A percentile compares a stretch with the other conserved stretches of the same genome.
phyloP scores from a whole-genome alignment of 2,888 invertebrate species.

The Phytoseiulus persimilis region DNA sequence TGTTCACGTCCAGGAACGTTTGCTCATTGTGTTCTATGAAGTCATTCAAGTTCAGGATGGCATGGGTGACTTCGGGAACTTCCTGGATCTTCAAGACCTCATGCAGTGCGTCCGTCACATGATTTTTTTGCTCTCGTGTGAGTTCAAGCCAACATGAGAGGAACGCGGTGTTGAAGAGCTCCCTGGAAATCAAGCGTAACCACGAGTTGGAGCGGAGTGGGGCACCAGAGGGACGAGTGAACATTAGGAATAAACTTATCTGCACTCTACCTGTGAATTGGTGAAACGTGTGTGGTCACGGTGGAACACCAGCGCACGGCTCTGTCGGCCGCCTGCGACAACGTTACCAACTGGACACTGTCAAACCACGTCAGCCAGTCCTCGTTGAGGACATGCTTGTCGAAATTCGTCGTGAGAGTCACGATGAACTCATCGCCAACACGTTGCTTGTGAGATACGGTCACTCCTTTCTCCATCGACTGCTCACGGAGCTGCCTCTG shows the following conservation, averaged over 20 bases:
- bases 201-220: background rate
- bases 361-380: constrained; percentile 36
- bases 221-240: background rate
- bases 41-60: constrained; percentile 90
- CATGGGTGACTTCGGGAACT: constrained; percentile 89
- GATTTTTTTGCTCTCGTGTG: constrained; percentile 61
- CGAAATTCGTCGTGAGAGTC: constrained; percentile 17
- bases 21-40: constrained; percentile 97
- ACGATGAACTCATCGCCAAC: constrained; percentile 34
- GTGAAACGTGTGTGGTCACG: constrained; percentile 25
- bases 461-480: background rate
- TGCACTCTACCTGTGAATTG: constrained; percentile 10
- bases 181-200: constrained; percentile 54
- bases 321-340: constrained; percentile 28
- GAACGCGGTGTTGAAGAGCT: constrained; percentile 95
- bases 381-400: constrained; percentile 31
- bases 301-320: constrained; percentile 34
- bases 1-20: constrained; percentile 61
- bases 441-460: constrained; percentile 29
- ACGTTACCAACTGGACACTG: constrained; percentile 8
- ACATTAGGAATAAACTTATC: background rate
- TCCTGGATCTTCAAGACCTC: constrained; percentile 85
- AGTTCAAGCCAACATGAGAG: constrained; percentile 98
- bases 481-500: constrained; percentile 6
- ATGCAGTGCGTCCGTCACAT: constrained; percentile 74